A percentile compares a stretch with the other conserved stretches of the same genome.
phyloP scores from a whole-genome alignment of 2,797 vertebrate species.

The Podarcis lilfordi region DNA sequence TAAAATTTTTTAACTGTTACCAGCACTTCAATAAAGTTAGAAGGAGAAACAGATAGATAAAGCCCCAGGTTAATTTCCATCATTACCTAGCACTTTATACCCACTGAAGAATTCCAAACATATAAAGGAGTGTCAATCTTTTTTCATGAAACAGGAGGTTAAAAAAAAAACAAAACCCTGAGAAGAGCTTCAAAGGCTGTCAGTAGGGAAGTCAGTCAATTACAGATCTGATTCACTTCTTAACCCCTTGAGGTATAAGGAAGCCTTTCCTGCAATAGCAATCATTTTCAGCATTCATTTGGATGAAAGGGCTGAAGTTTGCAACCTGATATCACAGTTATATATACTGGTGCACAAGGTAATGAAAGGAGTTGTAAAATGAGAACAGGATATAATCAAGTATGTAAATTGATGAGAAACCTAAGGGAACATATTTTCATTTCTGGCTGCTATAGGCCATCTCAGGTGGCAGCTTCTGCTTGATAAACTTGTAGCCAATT shows the following conservation, averaged over 20 bases:
- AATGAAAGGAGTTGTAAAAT: conserved; percentile 47
- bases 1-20: conserved; percentile 69
- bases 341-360: conserved; percentile 15
- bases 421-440: conserved; percentile 21
- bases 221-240: conserved; percentile 73
- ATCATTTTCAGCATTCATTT: conserved; percentile 52
- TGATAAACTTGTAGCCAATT: conserved; percentile 21
- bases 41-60: conserved; percentile 63
- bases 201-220: conserved; percentile 70
- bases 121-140: conserved; percentile 75
- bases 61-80: conserved; percentile 75
- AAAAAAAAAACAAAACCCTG: conserved; percentile 47
- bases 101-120: conserved; percentile 72
- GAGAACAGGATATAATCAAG: conserved; percentile 42
- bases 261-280: conserved; percentile 52
- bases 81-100: conserved; percentile 73
- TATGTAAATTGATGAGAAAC: conserved; percentile 33
- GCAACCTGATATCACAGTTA: conserved; percentile 40
- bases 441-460: conserved; percentile 28
- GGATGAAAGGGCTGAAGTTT: conserved; percentile 55
- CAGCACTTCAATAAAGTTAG: conserved; percentile 58
- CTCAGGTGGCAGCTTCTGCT: conserved; percentile 33
- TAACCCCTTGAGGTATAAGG: conserved; percentile 74
- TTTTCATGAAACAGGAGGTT: conserved; percentile 28
- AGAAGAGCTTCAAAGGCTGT: conserved; percentile 71